Conservation (phyloP, 2,113 vertebrate genomes). For the Felis catus region F.catus_Fca126_mat1.0 CM031412.1:89196501-89197000, state of each 20-base stretch:
- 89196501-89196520: slow-evolving; percentile 34
- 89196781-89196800: neutral
- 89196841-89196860: neutral
- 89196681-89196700: neutral
- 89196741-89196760: neutral
- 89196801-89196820: too few relatives aligned
- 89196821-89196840: neutral
- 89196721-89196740: neutral
- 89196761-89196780: neutral
- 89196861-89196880: neutral
- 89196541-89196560: neutral
- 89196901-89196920: neutral
- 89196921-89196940: too few relatives aligned
- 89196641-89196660: neutral
- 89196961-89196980: too few relatives aligned
- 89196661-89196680: neutral
- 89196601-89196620: neutral
- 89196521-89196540: neutral
- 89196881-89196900: neutral
- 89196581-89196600: neutral
- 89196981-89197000: too few relatives aligned
- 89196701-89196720: neutral
- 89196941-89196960: too few relatives aligned
- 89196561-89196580: neutral
- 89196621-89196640: neutral